Evolutionary conservation across 2,888 invertebrate species (phyloP).

Genomic region (Drosophila stalkeri): DNA sequence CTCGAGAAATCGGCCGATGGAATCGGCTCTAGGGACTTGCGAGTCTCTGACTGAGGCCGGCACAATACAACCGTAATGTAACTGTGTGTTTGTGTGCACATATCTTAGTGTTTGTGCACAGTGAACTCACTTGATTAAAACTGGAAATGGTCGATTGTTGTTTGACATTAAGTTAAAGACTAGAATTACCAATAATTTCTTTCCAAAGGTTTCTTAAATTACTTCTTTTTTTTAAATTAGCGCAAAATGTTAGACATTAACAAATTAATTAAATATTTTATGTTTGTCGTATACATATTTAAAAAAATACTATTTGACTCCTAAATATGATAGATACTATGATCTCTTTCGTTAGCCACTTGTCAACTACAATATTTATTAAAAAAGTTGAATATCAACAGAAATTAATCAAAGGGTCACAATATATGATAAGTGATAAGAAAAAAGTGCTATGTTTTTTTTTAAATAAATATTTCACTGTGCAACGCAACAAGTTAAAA

Average conservation of each 20-base stretch:
- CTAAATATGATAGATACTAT: background rate
- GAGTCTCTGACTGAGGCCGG: constrained; percentile 39
- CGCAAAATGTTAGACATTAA: too few relatives aligned
- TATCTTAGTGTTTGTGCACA: constrained; percentile 28
- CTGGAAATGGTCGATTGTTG: too few relatives aligned
- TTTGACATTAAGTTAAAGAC: background rate
- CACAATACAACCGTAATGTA: constrained; percentile 37
- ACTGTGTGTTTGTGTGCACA: constrained; percentile 12
- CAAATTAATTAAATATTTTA: too few relatives aligned
- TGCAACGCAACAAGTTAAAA: constrained; percentile 57
- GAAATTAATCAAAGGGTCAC: background rate
- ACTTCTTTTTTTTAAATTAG: too few relatives aligned
- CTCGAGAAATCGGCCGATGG: constrained; percentile 57
- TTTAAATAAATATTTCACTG: constrained; percentile 20
- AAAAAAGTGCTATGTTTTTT: background rate
- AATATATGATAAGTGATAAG: background rate
- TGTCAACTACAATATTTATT: background rate
- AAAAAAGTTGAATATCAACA: background rate
- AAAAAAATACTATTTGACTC: too few relatives aligned
- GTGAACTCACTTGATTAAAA: constrained; percentile 12
- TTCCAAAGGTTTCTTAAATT: too few relatives aligned
- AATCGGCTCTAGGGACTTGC: constrained; percentile 45
- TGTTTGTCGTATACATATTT: too few relatives aligned
- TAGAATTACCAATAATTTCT: background rate
- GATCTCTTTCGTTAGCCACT: too few relatives aligned